Conservation (phyloP, 2,888 invertebrate genomes). For the Leptopterna dolabrata region DNA sequence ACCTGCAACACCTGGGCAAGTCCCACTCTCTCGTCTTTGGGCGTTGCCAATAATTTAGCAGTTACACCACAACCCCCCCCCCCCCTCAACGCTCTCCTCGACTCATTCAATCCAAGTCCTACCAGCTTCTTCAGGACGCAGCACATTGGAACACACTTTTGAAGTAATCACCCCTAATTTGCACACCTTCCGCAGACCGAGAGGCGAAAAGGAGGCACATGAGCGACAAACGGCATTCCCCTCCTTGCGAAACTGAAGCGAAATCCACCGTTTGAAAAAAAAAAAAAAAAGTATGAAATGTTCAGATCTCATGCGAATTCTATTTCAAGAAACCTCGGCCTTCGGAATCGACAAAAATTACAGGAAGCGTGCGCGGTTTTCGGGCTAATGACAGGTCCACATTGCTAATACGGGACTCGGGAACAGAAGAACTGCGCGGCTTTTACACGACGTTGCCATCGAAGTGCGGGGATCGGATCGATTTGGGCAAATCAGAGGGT, state of each 20-base stretch:
- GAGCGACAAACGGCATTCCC: not conserved
- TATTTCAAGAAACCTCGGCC: not conserved
- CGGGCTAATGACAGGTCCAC: not conserved
- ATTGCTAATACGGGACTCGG: not conserved
- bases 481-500: not conserved
- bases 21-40: not conserved
- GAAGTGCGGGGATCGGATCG: not conserved
- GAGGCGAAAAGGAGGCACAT: not conserved
- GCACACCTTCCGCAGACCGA: not conserved
- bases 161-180: not conserved
- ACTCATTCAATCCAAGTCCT: not conserved
- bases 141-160: not conserved
- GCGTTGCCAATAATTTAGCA: conserved; percentile 6
- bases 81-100: not conserved
- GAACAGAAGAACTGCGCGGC: not conserved
- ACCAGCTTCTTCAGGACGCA: not conserved
- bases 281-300: not conserved
- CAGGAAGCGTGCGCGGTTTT: not conserved
- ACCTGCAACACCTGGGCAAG: not conserved
- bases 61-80: not conserved
- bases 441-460: not conserved
- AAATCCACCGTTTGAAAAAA: not conserved
- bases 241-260: not conserved
- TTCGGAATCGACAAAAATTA: not conserved
- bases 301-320: not conserved